These are phyloP conservation scores for Coptodon bakossiorum DNA, from an alignment of 2,113 vertebrate genomes.

Conservation along the genomic window DNA sequence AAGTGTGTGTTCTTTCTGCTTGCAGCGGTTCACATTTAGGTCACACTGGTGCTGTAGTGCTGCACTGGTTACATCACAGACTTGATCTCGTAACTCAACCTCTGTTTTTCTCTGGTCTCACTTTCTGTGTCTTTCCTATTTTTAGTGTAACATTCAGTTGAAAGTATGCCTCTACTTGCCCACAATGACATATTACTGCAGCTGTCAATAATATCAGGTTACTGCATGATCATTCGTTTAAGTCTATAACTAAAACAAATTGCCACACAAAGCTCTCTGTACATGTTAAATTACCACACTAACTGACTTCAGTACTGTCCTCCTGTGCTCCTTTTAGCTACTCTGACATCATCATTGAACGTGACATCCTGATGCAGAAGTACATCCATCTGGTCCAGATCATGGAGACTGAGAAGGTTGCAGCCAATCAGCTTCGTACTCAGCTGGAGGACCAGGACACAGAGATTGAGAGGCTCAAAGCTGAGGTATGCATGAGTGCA, in stretches of 20 bases:
- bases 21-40: slow-evolving; percentile 58
- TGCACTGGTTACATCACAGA: slow-evolving; percentile 55
- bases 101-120: not conserved
- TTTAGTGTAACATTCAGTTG: not conserved
- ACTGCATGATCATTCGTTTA: not conserved
- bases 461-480: slow-evolving; percentile 93
- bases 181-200: not conserved
- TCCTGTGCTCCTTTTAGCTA: slow-evolving; percentile 71
- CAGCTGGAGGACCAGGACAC: slow-evolving; percentile 97
- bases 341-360: slow-evolving; percentile 87
- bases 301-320: not conserved
- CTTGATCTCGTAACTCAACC: slow-evolving; percentile 29
- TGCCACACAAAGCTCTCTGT: not conserved
- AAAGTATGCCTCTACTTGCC: not conserved
- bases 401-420: slow-evolving; percentile 92
- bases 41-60: slow-evolving; percentile 41
- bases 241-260: not conserved
- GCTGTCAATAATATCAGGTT: not conserved
- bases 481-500: slow-evolving; percentile 76
- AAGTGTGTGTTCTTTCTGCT: not conserved
- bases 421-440: slow-evolving; percentile 91
- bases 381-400: slow-evolving; percentile 97
- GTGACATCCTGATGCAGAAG: slow-evolving; percentile 96
- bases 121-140: not conserved
- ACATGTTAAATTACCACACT: not conserved